Percentiles rank a stretch among this genome's conserved stretches.
phyloP scores from a whole-genome alignment of 2,113 vertebrate species.

The Epinephelus cyanopodus region DNA sequence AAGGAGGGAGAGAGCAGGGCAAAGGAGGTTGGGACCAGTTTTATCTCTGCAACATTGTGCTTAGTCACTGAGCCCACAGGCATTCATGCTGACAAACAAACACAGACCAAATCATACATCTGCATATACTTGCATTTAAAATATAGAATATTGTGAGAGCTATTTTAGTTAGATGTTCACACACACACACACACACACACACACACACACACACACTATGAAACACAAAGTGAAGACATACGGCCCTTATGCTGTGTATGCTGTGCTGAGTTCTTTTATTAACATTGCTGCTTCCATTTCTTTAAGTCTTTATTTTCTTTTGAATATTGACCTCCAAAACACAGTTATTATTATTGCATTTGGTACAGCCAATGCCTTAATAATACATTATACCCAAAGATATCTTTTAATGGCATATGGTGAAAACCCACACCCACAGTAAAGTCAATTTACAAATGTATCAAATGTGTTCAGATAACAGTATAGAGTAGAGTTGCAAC shows the following conservation, averaged over 20 bases:
- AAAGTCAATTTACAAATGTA: background rate
- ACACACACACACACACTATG: background rate
- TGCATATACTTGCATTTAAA: constrained; percentile 22
- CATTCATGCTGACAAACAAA: constrained; percentile 28
- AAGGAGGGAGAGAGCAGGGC: background rate
- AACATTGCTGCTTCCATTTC: background rate
- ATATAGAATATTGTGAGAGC: background rate
- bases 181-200: background rate
- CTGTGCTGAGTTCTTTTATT: background rate
- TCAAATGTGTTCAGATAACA: background rate
- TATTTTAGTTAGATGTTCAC: background rate
- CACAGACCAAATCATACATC: constrained; percentile 5
- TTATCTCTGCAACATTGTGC: constrained; percentile 28
- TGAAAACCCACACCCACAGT: background rate
- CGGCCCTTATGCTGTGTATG: background rate
- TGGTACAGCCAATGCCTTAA: background rate
- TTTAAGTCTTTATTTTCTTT: background rate
- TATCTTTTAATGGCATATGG: background rate
- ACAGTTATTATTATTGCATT: background rate
- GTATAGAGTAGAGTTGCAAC: background rate
- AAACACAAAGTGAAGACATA: background rate
- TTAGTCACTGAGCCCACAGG: constrained; percentile 31
- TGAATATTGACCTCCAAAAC: background rate
- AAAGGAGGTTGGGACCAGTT: background rate
- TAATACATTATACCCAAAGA: background rate